phyloP scores from a whole-genome alignment of 1,140 invertebrate species.

The Drosophila albomicans region DNA sequence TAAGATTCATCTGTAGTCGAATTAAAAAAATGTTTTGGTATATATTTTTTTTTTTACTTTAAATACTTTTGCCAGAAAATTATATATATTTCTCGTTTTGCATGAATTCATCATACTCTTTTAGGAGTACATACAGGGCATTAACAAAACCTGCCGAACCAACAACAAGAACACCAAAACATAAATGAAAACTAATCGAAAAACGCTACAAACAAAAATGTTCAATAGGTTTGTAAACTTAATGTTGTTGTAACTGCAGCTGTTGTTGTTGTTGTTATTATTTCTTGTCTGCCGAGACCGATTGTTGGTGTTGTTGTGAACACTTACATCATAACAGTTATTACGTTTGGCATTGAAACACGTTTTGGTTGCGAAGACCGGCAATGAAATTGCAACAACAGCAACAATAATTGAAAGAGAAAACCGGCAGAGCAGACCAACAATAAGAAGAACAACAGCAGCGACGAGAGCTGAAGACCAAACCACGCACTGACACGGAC shows the following conservation, averaged over 20 bases:
- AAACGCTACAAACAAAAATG: constrained; percentile 30
- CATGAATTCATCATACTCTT: not conserved
- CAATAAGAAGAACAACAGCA: constrained; percentile 40
- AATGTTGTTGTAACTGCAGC: constrained; percentile 19
- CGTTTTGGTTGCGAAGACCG: constrained; percentile 65
- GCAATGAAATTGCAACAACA: constrained; percentile 75
- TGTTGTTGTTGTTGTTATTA: constrained; percentile 14
- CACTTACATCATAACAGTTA: constrained; percentile 83
- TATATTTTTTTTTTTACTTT: too few relatives aligned
- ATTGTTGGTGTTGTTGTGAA: constrained; percentile 29
- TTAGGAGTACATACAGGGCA: not conserved
- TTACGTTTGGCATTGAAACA: constrained; percentile 84
- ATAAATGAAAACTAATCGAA: constrained; percentile 67
- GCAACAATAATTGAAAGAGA: constrained; percentile 46
- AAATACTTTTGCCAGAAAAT: not conserved
- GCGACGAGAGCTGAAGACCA: constrained; percentile 13
- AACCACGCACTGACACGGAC: constrained; percentile 29
- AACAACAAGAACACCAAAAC: constrained; percentile 28
- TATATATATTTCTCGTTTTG: too few relatives aligned
- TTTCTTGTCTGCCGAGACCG: not conserved
- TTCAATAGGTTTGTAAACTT: constrained; percentile 43
- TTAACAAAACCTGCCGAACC: constrained; percentile 19
- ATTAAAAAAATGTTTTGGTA: too few relatives aligned
- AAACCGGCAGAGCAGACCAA: constrained; percentile 45
- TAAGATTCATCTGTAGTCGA: too few relatives aligned